These are phyloP conservation scores for Hypotaenidia philippensis DNA, from an alignment of 2,797 vertebrate genomes.

Conservation along the genomic window DNA sequence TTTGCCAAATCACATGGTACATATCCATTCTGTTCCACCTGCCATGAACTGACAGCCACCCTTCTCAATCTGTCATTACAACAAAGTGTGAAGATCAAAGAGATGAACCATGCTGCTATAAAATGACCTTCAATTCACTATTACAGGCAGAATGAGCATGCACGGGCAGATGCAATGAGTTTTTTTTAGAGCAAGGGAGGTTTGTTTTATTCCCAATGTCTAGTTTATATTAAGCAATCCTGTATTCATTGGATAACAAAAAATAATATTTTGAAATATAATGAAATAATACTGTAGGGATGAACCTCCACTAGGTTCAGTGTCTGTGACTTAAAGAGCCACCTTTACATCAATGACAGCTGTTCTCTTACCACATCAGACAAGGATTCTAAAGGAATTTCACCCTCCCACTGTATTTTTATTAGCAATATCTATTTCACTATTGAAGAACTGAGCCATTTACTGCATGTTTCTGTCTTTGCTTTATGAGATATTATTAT, in stretches of 20 bases:
- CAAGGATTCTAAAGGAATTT: background rate
- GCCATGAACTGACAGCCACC: background rate
- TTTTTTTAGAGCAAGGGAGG: background rate
- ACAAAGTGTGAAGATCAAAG: background rate
- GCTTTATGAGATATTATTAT: background rate
- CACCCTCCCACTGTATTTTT: background rate
- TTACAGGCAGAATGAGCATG: background rate
- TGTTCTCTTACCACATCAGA: background rate
- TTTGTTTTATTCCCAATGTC: background rate
- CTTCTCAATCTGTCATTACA: conserved; percentile 12
- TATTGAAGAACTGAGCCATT: background rate
- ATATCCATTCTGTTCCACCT: background rate
- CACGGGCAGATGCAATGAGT: background rate
- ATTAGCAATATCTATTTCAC: background rate
- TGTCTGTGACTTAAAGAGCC: background rate
- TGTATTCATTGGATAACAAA: background rate
- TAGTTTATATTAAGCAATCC: background rate
- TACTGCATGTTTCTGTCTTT: background rate
- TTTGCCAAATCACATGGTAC: background rate
- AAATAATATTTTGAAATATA: background rate
- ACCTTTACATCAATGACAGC: background rate
- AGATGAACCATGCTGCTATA: background rate
- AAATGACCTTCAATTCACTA: conserved; percentile 34
- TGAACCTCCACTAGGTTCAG: background rate
- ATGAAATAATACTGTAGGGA: background rate